A percentile compares a stretch with the other conserved stretches of the same genome.
phyloP scores from a whole-genome alignment of 2,888 invertebrate species.

The Xestia c-nigrum region DNA sequence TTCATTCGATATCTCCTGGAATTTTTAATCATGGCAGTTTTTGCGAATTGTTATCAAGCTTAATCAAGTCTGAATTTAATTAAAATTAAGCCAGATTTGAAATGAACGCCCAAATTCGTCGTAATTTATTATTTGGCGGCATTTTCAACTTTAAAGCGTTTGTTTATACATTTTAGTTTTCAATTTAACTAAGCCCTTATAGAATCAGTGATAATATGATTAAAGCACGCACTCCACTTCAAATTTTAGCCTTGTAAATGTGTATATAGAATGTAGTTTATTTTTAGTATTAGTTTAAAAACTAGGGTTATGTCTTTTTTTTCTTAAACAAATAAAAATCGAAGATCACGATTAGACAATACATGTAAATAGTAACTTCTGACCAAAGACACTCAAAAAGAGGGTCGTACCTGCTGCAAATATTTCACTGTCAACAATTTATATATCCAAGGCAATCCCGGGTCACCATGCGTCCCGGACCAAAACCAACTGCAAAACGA shows the following conservation, averaged over 20 bases:
- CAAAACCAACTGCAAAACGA: constrained; percentile 57
- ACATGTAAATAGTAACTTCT: too few species aligned
- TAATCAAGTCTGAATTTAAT: constrained; percentile 23
- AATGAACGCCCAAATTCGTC: constrained; percentile 18
- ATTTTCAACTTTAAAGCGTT: not conserved
- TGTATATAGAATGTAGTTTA: constrained; percentile 3
- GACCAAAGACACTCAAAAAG: not conserved
- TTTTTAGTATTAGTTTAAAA: constrained; percentile 4
- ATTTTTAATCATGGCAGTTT: constrained; percentile 15
- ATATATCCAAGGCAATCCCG: constrained; percentile 26
- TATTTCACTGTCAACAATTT: constrained; percentile 39
- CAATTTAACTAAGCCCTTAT: constrained; percentile 26
- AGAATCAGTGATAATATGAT: constrained; percentile 16
- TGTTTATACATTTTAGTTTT: constrained; percentile 33
- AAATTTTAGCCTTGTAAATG: not conserved
- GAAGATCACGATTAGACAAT: not conserved
- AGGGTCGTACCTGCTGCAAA: constrained; percentile 18
- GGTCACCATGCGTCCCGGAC: constrained; percentile 20
- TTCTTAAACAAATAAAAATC: too few species aligned
- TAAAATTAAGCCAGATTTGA: constrained; percentile 24
- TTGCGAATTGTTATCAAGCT: constrained; percentile 1
- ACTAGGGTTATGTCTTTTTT: not conserved
- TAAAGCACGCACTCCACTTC: constrained; percentile 14
- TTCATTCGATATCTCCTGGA: constrained; percentile 9
- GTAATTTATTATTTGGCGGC: constrained; percentile 21